Evolutionary conservation across 2,888 invertebrate species (phyloP).

Genomic region (Acleris cristana): DNA sequence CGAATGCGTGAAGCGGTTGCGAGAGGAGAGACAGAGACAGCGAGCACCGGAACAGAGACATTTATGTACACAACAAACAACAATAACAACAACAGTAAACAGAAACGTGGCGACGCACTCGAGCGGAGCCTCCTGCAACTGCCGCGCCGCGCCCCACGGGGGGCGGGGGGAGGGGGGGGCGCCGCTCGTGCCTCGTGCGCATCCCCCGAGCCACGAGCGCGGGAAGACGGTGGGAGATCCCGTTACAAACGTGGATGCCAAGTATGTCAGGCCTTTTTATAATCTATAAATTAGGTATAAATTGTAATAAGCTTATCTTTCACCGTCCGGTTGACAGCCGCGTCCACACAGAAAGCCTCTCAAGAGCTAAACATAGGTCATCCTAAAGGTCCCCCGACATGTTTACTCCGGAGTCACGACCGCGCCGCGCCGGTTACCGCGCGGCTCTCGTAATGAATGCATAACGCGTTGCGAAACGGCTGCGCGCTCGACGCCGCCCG

Average conservation of each 20-base stretch:
- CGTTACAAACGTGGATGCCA: too few relatives aligned
- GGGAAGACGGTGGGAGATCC: too few relatives aligned
- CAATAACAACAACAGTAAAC: slow-evolving; percentile 15
- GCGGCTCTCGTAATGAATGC: slow-evolving; percentile 34
- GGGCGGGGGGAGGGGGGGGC: not conserved
- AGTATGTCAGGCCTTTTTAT: too few relatives aligned
- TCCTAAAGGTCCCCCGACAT: too few relatives aligned
- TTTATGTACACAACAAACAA: slow-evolving; percentile 5
- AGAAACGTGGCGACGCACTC: not conserved
- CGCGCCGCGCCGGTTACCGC: slow-evolving; percentile 7
- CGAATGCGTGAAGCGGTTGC: slow-evolving; percentile 20
- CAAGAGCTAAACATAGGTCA: too few relatives aligned
- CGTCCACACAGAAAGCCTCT: too few relatives aligned
- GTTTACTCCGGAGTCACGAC: too few relatives aligned
- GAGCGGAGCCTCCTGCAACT: not conserved
- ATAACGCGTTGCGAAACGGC: slow-evolving; percentile 34
- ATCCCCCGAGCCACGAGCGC: not conserved
- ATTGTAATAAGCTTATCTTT: too few relatives aligned
- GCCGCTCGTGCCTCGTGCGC: not conserved
- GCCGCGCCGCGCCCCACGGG: too few relatives aligned
- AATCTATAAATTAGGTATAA: too few relatives aligned
- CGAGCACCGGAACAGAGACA: slow-evolving; percentile 5
- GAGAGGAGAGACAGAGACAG: slow-evolving; percentile 16
- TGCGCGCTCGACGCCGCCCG: not conserved
- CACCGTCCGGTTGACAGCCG: too few relatives aligned